Evolutionary conservation across 2,113 vertebrate species (phyloP).

Genomic region (Nothoprocta pentlandii): DNA sequence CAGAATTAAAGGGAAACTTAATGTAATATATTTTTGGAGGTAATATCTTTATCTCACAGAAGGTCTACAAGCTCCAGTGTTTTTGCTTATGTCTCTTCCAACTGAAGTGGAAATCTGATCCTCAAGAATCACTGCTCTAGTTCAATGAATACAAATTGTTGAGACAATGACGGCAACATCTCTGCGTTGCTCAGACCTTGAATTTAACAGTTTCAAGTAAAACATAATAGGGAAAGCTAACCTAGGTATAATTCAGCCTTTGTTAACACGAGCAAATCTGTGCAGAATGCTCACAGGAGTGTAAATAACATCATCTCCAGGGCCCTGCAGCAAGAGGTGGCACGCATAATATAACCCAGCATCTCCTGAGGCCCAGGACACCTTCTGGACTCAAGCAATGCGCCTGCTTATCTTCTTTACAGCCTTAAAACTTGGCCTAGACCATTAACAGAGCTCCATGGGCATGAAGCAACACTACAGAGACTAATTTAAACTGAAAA

Average conservation of each 20-base stretch:
- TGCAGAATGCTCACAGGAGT: background rate
- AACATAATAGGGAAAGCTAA: background rate
- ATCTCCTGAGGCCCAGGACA: background rate
- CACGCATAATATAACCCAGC: background rate
- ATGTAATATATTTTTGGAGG: background rate
- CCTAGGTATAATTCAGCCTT: background rate
- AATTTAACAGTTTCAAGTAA: background rate
- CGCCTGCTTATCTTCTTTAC: background rate
- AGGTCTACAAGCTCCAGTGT: background rate
- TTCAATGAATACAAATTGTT: background rate
- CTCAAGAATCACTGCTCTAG: background rate
- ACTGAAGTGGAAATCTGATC: background rate
- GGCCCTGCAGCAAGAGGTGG: background rate
- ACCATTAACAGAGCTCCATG: background rate
- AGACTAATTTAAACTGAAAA: background rate
- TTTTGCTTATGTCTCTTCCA: background rate
- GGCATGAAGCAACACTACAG: background rate
- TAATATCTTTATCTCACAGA: background rate
- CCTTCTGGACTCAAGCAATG: background rate
- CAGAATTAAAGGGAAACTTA: background rate
- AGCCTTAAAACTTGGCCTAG: background rate
- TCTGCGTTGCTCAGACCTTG: background rate
- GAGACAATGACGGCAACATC: background rate
- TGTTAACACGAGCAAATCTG: background rate
- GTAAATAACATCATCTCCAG: background rate